A percentile compares a stretch with the other conserved stretches of the same genome.
Evolutionary conservation across 2,888 invertebrate species (phyloP).

Genomic region (Synergus japonicus): DNA sequence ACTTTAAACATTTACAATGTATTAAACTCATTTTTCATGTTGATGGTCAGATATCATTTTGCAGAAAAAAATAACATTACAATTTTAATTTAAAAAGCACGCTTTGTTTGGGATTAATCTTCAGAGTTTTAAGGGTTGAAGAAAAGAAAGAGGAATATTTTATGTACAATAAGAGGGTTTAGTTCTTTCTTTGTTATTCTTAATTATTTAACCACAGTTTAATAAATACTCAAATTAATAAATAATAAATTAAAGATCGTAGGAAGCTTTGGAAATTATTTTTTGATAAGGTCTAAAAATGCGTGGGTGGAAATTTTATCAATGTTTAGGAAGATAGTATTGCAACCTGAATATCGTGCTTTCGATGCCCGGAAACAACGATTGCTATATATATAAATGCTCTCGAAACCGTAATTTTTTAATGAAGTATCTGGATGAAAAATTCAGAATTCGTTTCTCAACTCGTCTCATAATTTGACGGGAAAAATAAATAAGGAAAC

Average conservation of each 20-base stretch:
- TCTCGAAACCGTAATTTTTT: slow-evolving; percentile 1
- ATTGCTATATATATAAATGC: background rate
- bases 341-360: background rate
- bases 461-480: background rate
- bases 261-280: background rate
- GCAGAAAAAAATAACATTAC: background rate
- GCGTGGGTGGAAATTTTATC: background rate
- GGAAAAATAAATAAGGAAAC: slow-evolving; percentile 1
- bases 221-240: background rate
- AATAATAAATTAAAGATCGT: too few species aligned
- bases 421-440: background rate
- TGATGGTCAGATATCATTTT: background rate
- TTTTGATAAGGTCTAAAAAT: background rate
- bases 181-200: background rate
- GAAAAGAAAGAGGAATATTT: background rate
- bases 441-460: background rate
- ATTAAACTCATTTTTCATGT: background rate
- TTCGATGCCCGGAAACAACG: background rate
- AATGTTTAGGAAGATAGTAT: background rate
- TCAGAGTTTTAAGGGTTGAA: background rate
- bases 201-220: background rate
- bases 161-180: too few species aligned
- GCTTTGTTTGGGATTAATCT: background rate
- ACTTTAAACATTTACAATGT: background rate
- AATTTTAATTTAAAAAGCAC: background rate